Evolutionary conservation across 2,797 vertebrate genomes (phyloP), one percentile per base, ranked within the genome.

Genomic region (Sphenodon punctatus): DNA sequence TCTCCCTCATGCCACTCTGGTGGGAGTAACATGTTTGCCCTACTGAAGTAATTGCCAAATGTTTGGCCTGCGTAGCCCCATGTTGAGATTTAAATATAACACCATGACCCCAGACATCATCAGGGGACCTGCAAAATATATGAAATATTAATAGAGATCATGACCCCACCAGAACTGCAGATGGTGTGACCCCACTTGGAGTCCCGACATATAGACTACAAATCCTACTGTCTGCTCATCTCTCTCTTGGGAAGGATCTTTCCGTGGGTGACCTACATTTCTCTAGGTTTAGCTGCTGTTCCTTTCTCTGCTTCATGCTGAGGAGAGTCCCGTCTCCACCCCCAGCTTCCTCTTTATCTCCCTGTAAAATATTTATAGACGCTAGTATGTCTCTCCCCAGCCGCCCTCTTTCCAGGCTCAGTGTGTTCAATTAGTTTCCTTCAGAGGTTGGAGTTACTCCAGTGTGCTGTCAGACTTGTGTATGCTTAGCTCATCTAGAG

Each of bases 281-380:
- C 73, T 66, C 67, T 80, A 2, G 11, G 70, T 0, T 71, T 64
- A 64, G 3, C 0, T 19, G 83, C 82, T 89, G 84, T 84, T 0
- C 32, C 74, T 41, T 42, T 22, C 67, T 73, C 83, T 68, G 80
- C 73, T 87, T 78, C 72, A 86, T 36, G 46, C 68, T 74, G 77
- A 75, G 68, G 70, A 73, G 63, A 67, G 45, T 89, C 61, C 70
- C 63, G 23, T 91, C 88, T 86, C 85, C 65, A 64, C 92, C 88
- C 84, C 89, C 88, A 78, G 20, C 79, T 92, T 88, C 86, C 87
- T 93, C 88, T 88, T 91, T 87, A 80, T 80, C 79, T 55, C 42
- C 53, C 83, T n/a, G 2, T 67, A 76, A 58, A 38, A 76, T 80
- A 69, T 80, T 89, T 78, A 19, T 51, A 59, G 83, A 69, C 11